Percentiles rank a stretch among this genome's conserved stretches.
Conservation (phyloP, 2,888 invertebrate species). For the Chromoteleia sp. region DNA sequence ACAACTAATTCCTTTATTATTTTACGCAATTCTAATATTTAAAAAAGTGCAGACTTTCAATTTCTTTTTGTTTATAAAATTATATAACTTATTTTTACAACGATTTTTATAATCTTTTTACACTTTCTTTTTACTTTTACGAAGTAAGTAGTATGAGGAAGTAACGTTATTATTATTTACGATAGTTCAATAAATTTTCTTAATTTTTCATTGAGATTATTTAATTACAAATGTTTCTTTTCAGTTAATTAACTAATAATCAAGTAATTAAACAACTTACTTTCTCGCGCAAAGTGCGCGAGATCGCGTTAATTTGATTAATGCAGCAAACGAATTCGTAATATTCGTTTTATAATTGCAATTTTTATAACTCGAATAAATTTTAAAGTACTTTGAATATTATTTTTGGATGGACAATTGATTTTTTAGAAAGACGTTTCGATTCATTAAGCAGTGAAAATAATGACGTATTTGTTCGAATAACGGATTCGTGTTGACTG, state of each 20-base stretch:
- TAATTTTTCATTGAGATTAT: no score
- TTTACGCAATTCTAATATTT: constrained; percentile 29
- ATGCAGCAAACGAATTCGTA: no score
- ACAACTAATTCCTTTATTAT: neutral
- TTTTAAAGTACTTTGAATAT: constrained; percentile 3
- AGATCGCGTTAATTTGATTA: no score
- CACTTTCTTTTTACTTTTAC: neutral
- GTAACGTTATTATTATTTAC: no score
- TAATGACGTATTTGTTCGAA: constrained; percentile 24
- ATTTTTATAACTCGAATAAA: neutral
- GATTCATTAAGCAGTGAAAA: constrained; percentile 12
- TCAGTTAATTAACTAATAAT: no score
- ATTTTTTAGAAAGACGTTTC: constrained; percentile 6
- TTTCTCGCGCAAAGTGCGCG: no score
- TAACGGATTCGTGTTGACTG: constrained; percentile 59
- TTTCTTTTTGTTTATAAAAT: constrained; percentile 23
- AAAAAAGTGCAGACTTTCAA: constrained; percentile 21
- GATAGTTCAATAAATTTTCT: no score
- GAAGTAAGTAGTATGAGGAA: no score
- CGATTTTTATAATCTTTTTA: constrained; percentile 13
- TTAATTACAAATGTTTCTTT: no score
- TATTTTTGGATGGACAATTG: no score
- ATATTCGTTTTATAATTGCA: no score
- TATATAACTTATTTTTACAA: constrained; percentile 18
- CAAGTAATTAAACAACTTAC: no score